These are phyloP conservation scores for Micropoecilia bifurca DNA, from an alignment of 2,797 vertebrate genomes.

Conservation along the genomic window DNA sequence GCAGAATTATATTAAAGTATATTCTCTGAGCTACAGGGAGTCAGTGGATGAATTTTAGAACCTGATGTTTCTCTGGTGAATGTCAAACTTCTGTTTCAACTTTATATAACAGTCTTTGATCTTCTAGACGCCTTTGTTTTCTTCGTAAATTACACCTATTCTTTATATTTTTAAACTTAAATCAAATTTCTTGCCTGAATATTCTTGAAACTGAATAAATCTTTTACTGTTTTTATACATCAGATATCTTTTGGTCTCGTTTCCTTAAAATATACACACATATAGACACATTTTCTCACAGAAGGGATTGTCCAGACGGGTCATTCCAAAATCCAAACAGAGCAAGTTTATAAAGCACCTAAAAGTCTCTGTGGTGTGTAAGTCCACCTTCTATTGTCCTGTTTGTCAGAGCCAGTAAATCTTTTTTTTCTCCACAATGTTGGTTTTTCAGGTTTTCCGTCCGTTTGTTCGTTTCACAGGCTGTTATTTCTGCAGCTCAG, in stretches of 20 bases:
- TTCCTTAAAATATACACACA: background rate
- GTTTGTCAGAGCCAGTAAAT: constrained; percentile 29
- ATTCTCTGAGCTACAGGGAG: too few species aligned
- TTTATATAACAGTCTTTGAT: constrained; percentile 6
- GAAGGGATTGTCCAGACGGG: background rate
- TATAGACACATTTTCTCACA: background rate
- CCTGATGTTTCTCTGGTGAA: too few species aligned
- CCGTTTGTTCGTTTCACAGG: constrained; percentile 5
- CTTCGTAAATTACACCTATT: constrained; percentile 14
- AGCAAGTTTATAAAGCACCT: background rate
- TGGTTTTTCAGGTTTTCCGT: constrained; percentile 2
- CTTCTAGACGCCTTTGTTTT: background rate
- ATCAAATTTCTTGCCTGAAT: background rate
- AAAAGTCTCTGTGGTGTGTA: background rate
- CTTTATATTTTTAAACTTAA: background rate
- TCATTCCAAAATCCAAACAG: background rate
- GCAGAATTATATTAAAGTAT: too few species aligned
- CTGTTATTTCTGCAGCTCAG: constrained; percentile 23
- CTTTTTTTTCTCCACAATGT: background rate
- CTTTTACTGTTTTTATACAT: background rate
- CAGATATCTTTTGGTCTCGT: background rate
- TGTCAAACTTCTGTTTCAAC: background rate
- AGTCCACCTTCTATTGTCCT: constrained; percentile 26
- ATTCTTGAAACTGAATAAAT: background rate
- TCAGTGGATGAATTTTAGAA: too few species aligned